A percentile compares a stretch with the other conserved stretches of the same genome.
These are phyloP conservation scores for Dinomys branickii DNA, from an alignment of 2,113 vertebrate genomes.

Conservation along the genomic window DNA sequence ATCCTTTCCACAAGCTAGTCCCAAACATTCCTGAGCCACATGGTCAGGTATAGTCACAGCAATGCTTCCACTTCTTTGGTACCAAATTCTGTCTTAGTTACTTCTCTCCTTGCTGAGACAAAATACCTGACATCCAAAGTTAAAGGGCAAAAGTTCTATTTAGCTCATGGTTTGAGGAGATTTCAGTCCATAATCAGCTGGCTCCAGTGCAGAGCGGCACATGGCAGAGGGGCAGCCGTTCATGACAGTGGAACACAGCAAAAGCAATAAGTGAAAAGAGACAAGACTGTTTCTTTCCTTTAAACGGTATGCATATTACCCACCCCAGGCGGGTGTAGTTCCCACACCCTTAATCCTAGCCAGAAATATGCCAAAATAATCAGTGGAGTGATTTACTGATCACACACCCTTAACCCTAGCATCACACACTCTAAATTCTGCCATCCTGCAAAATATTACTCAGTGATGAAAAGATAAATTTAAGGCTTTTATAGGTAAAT, in stretches of 20 bases:
- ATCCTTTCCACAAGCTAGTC: neutral
- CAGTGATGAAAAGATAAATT: too few species aligned
- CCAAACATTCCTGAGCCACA: neutral
- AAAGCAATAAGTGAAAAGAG: neutral
- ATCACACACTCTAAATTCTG: neutral
- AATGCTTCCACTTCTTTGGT: neutral
- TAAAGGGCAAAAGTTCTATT: neutral
- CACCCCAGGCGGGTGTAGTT: neutral
- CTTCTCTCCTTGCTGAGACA: neutral
- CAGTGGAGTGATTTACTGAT: neutral
- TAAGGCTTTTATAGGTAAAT: too few species aligned
- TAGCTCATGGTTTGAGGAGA: neutral
- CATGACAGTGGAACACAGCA: neutral
- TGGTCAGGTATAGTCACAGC: neutral
- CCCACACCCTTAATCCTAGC: neutral
- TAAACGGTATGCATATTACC: neutral
- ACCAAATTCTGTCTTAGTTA: neutral
- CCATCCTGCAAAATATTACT: neutral
- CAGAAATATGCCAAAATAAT: neutral
- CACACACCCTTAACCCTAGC: neutral
- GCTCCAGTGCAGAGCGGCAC: neutral
- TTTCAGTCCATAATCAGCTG: neutral
- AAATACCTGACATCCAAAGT: neutral
- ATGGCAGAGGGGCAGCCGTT: neutral
- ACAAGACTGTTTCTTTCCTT: neutral